phyloP scores from a whole-genome alignment of 2,797 vertebrate genomes.

The Menidia menidia region DNA sequence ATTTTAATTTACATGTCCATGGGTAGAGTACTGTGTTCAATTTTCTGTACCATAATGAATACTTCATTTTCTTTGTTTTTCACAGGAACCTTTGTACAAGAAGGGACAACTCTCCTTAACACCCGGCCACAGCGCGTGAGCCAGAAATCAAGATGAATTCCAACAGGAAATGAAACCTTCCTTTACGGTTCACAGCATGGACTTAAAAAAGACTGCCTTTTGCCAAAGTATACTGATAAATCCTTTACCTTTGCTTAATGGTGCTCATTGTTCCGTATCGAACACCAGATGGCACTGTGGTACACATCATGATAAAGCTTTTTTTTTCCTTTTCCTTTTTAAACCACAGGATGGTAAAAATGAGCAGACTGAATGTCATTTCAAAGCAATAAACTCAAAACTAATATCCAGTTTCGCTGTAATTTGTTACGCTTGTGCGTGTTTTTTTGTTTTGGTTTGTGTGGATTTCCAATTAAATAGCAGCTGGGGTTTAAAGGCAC shows the following conservation, averaged over 20 bases:
- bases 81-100: conserved; percentile 65
- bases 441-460: not conserved
- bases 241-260: not conserved
- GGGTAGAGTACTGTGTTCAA: not conserved
- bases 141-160: not conserved
- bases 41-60: not conserved
- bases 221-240: too few relatives aligned
- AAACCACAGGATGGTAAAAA: not conserved
- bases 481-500: conserved; percentile 16
- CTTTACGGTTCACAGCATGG: not conserved
- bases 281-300: conserved; percentile 56
- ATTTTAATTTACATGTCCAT: not conserved
- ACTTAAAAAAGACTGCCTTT: not conserved
- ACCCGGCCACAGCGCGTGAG: conserved; percentile 26
- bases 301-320: conserved; percentile 13
- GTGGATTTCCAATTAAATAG: not conserved
- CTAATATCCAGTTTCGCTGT: not conserved
- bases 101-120: conserved; percentile 36
- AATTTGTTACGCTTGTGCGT: not conserved
- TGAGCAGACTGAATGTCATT: not conserved
- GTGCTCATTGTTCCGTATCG: not conserved
- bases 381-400: conserved; percentile 34
- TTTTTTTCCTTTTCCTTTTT: not conserved
- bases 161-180: not conserved
- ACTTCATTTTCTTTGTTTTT: not conserved